These are phyloP conservation scores for Chalcosyrphus nemorum DNA, from an alignment of 2,888 invertebrate genomes.

Conservation along the genomic window DNA sequence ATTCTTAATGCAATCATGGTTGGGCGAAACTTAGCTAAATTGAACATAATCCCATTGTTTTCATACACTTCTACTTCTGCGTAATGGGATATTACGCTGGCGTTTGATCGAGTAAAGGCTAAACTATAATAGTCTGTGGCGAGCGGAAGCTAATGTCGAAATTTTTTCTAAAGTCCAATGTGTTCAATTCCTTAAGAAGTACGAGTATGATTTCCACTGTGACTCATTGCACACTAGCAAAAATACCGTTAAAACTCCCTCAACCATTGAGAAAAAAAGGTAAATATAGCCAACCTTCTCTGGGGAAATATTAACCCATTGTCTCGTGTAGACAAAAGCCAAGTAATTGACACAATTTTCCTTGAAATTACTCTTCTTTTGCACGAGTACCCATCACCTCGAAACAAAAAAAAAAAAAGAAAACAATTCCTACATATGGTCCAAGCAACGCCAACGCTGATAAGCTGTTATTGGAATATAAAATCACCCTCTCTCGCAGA, in stretches of 20 bases:
- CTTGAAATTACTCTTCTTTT: background rate
- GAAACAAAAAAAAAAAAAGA: background rate
- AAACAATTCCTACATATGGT: background rate
- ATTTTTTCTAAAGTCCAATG: too few relatives aligned
- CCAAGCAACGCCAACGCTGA: background rate
- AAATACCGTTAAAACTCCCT: background rate
- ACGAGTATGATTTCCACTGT: too few relatives aligned
- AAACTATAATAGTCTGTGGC: too few relatives aligned
- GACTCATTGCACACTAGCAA: too few relatives aligned
- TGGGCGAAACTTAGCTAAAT: too few relatives aligned
- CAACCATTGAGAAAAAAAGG: background rate
- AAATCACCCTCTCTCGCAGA: constrained; percentile 24
- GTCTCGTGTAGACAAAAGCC: background rate
- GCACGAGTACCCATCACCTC: background rate
- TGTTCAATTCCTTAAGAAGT: too few relatives aligned
- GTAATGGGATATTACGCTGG: too few relatives aligned
- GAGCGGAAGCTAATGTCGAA: too few relatives aligned
- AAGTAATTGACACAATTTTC: background rate
- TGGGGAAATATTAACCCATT: background rate
- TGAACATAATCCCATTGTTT: too few relatives aligned
- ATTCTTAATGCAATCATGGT: too few relatives aligned
- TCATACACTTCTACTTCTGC: too few relatives aligned
- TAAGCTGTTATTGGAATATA: constrained; percentile 24
- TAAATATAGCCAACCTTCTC: background rate
- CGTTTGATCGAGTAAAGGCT: too few relatives aligned